These are phyloP conservation scores for Furcula furcula DNA, from an alignment of 2,888 invertebrate species.

Conservation along the genomic window DNA sequence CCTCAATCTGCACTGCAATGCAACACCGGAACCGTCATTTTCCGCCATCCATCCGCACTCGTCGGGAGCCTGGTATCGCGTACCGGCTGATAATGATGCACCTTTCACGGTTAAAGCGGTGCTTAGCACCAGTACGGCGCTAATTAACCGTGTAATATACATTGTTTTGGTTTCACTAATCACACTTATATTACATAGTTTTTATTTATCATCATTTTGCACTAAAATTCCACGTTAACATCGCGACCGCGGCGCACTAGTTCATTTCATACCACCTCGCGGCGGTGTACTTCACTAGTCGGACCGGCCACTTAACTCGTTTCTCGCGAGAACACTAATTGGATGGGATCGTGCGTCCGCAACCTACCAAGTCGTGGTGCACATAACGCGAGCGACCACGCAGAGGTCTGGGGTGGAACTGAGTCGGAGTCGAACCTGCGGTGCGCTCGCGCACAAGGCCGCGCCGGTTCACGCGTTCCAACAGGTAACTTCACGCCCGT, in stretches of 20 bases:
- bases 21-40: constrained; percentile 84
- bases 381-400: constrained; percentile 69
- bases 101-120: constrained; percentile 62
- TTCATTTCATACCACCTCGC: constrained; percentile 57
- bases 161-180: constrained; percentile 62
- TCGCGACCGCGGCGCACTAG: constrained; percentile 55
- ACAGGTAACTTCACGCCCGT: constrained; percentile 73
- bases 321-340: constrained; percentile 79
- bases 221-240: constrained; percentile 64
- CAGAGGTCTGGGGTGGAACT: constrained; percentile 79
- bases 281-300: constrained; percentile 63
- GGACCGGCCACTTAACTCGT: constrained; percentile 79
- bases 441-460: constrained; percentile 83
- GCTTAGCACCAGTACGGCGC: constrained; percentile 67
- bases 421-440: constrained; percentile 71
- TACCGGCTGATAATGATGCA: constrained; percentile 74
- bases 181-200: constrained; percentile 74
- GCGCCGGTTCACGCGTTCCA: constrained; percentile 83
- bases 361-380: constrained; percentile 44
- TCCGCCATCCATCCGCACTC: constrained; percentile 91
- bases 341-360: constrained; percentile 70
- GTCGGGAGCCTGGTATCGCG: constrained; percentile 90
- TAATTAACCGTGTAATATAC: constrained; percentile 66
- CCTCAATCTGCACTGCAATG: constrained; percentile 87
- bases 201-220: constrained; percentile 56